Percentiles rank a stretch among this genome's conserved stretches.
Conservation (phyloP, 2,888 invertebrate species). For the Beris chalybata region DNA sequence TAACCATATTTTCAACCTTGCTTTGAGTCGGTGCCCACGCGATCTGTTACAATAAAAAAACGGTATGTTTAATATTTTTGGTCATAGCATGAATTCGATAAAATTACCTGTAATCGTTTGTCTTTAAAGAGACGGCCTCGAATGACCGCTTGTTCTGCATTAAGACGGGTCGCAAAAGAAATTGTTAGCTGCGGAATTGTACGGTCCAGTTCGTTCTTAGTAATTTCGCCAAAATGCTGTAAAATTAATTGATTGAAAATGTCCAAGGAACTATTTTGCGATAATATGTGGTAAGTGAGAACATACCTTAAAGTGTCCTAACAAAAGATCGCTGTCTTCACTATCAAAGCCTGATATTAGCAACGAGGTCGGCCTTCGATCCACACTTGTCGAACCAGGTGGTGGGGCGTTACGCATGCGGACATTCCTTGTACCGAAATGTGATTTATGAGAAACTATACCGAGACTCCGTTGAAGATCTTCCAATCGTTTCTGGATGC, state of each 20-base stretch:
- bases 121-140: slow-evolving; percentile 67
- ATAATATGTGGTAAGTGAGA: neutral
- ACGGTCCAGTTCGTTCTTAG: slow-evolving; percentile 74
- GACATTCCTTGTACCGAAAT: slow-evolving; percentile 41
- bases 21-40: slow-evolving; percentile 36
- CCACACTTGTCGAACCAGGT: slow-evolving; percentile 63
- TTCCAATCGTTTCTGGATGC: slow-evolving; percentile 73
- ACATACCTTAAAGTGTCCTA: slow-evolving; percentile 82
- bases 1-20: slow-evolving; percentile 31
- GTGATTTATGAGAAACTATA: slow-evolving; percentile 41
- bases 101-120: slow-evolving; percentile 68
- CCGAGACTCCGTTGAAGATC: slow-evolving; percentile 64
- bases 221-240: slow-evolving; percentile 85
- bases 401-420: slow-evolving; percentile 50
- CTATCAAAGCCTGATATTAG: slow-evolving; percentile 84
- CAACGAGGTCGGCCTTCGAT: slow-evolving; percentile 84
- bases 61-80: too few species aligned
- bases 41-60: slow-evolving; percentile 27
- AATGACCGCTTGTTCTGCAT: slow-evolving; percentile 55
- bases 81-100: neutral
- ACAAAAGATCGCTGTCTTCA: slow-evolving; percentile 78
- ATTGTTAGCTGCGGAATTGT: slow-evolving; percentile 64
- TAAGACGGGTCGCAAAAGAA: slow-evolving; percentile 54
- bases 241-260: slow-evolving; percentile 42
- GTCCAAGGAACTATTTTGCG: neutral